A percentile compares a stretch with the other conserved stretches of the same genome.
phyloP scores from a whole-genome alignment of 2,888 invertebrate species.

The Trachelus troglodyta region DNA sequence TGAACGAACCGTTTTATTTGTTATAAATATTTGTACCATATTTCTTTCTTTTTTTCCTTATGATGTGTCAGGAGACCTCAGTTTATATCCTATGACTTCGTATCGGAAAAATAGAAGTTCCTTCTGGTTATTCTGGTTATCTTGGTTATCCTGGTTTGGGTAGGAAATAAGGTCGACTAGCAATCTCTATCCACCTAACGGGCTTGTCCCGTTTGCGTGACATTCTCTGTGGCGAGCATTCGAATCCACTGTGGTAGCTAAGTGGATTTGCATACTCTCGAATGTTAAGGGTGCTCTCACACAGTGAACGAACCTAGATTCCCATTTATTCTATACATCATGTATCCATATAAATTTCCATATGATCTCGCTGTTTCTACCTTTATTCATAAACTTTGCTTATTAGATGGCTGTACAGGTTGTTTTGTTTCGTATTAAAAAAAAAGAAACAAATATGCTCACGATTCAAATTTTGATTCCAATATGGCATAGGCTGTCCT shows the following conservation, averaged over 20 bases:
- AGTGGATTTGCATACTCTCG: conserved; percentile 29
- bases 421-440: neutral
- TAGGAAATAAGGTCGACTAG: conserved; percentile 15
- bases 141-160: neutral
- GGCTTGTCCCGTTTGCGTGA: conserved; percentile 13
- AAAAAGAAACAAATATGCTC: conserved; percentile 26
- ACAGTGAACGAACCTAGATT: neutral
- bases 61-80: neutral
- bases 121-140: neutral
- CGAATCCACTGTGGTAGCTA: conserved; percentile 13
- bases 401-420: neutral
- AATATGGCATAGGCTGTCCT: conserved; percentile 43
- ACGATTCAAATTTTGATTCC: conserved; percentile 56
- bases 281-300: conserved; percentile 21
- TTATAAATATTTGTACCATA: neutral
- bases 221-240: neutral
- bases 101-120: neutral
- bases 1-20: neutral
- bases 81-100: neutral
- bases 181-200: conserved; percentile 23
- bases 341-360: neutral
- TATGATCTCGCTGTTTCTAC: neutral
- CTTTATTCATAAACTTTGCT: neutral
- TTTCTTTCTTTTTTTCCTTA: neutral
- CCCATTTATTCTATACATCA: neutral